Percentiles rank a stretch among this genome's conserved stretches.
Conservation (phyloP, 2,888 invertebrate genomes). For the Heliconius aoede region DNA sequence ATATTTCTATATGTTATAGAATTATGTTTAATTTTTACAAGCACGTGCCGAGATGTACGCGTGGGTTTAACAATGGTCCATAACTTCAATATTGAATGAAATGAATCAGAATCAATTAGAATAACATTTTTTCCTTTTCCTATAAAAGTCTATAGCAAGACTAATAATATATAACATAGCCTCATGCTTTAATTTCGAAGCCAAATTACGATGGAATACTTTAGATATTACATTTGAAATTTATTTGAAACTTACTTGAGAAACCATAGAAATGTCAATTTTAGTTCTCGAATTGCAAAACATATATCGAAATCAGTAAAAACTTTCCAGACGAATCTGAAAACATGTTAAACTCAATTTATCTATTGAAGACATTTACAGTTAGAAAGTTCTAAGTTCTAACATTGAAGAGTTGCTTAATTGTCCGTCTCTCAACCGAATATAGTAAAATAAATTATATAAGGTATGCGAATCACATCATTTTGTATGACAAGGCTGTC, state of each 20-base stretch:
- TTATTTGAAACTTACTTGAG: not conserved
- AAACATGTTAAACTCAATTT: constrained; percentile 19
- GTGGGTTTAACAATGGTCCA: constrained; percentile 22
- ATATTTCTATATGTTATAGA: not conserved
- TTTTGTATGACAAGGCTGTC: constrained; percentile 44
- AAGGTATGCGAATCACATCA: constrained; percentile 42
- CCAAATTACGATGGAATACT: not conserved
- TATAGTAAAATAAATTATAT: constrained; percentile 38
- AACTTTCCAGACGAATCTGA: constrained; percentile 32
- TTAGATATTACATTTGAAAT: not conserved
- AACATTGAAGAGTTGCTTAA: constrained; percentile 20
- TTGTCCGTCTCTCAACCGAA: constrained; percentile 15
- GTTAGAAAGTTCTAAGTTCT: not conserved
- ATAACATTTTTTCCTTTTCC: constrained; percentile 1
- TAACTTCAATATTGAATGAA: constrained; percentile 18
- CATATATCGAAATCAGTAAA: constrained; percentile 19
- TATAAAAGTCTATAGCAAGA: not conserved
- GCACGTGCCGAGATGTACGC: constrained; percentile 9
- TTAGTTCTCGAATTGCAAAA: constrained; percentile 7
- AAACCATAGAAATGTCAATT: not conserved
- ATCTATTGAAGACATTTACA: constrained; percentile 14
- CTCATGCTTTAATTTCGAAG: not conserved
- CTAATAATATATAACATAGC: not conserved
- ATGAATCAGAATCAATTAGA: constrained; percentile 20
- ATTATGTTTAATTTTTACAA: constrained; percentile 14